phyloP scores from a whole-genome alignment of 2,113 vertebrate genomes.

The Crotalus tigris region DNA sequence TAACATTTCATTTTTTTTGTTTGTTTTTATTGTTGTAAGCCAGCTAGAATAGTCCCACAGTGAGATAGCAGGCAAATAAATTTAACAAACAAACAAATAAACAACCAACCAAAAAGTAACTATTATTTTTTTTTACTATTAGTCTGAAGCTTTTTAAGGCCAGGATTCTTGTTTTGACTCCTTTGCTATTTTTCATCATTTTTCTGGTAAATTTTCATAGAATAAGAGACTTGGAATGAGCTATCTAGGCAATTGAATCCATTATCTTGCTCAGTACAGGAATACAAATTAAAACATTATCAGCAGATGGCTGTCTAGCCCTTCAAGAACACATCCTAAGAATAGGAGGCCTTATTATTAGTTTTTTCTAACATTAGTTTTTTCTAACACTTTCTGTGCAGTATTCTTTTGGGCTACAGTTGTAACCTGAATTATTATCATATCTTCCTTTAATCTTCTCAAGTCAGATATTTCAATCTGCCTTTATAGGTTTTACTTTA shows the following conservation, averaged over 20 bases:
- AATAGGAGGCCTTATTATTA: not conserved
- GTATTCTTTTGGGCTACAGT: not conserved
- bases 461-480: not conserved
- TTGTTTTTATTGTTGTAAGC: not conserved
- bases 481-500: not conserved
- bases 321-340: not conserved
- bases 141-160: not conserved
- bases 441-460: not conserved
- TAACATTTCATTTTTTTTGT: not conserved
- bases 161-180: not conserved
- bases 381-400: not conserved
- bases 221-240: not conserved
- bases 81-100: not conserved
- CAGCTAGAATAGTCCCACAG: not conserved
- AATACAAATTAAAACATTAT: not conserved
- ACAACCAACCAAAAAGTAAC: not conserved
- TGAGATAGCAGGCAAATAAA: not conserved
- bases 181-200: not conserved
- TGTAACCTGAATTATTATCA: not conserved
- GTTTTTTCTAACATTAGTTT: not conserved
- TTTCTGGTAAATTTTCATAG: not conserved
- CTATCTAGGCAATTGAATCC: not conserved
- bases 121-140: not conserved
- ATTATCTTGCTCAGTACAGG: not conserved
- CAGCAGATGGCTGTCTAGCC: not conserved